A percentile compares a stretch with the other conserved stretches of the same genome.
Conservation (phyloP, 2,113 vertebrate genomes). For the Nesoenas mayeri region DNA sequence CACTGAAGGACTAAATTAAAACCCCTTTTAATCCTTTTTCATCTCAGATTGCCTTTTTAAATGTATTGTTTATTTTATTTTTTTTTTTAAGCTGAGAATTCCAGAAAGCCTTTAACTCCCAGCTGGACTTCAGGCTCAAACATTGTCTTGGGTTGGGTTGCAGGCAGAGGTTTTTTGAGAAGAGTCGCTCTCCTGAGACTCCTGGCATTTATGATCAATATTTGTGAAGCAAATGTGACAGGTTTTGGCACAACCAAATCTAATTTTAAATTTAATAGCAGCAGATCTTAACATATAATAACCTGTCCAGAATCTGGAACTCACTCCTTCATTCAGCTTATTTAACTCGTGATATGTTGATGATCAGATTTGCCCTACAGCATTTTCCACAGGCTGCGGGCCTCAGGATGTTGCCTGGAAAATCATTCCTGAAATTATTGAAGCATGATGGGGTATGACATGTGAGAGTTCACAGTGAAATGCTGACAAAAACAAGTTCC, state of each 20-base stretch:
- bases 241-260: neutral
- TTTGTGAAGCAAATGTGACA: neutral
- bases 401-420: neutral
- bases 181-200: neutral
- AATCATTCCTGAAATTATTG: neutral
- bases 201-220: neutral
- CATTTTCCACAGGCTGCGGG: neutral
- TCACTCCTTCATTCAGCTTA: neutral
- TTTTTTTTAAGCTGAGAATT: neutral
- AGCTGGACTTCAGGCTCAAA: neutral
- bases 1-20: neutral
- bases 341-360: neutral
- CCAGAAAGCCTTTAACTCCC: neutral
- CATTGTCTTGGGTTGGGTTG: neutral
- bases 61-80: too few relatives aligned
- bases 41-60: neutral
- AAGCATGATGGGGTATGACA: neutral
- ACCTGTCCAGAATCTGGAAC: neutral
- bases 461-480: neutral
- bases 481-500: neutral
- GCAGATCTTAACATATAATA: neutral
- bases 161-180: neutral
- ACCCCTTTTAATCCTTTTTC: neutral
- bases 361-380: slow-evolving; percentile 21
- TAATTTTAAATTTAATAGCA: neutral